Conservation (phyloP, 1,140 invertebrate species). For the Nautilus pompilius region DNA sequence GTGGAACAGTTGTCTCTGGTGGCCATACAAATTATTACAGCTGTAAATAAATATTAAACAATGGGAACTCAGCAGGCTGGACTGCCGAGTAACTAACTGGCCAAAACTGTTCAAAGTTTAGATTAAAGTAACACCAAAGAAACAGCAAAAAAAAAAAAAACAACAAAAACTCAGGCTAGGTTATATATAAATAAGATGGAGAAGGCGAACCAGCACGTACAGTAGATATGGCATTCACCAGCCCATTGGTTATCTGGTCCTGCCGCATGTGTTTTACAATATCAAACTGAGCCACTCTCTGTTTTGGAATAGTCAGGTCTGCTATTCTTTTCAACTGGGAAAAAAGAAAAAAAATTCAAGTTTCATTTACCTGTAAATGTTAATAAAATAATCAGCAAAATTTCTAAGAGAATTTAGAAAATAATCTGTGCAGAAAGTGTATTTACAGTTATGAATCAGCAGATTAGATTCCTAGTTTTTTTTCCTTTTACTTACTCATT, state of each 20-base stretch:
- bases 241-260: slow-evolving; percentile 87
- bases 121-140: too few relatives aligned
- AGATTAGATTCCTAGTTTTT: too few relatives aligned
- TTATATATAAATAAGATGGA: neutral
- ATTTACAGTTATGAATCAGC: neutral
- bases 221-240: slow-evolving; percentile 91
- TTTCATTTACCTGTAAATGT: neutral
- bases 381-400: neutral
- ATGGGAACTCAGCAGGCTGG: too few relatives aligned
- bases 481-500: too few relatives aligned
- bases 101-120: too few relatives aligned
- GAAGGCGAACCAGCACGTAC: slow-evolving; percentile 68
- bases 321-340: slow-evolving; percentile 83
- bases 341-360: slow-evolving; percentile 8
- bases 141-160: neutral
- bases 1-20: too few relatives aligned
- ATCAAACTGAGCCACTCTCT: slow-evolving; percentile 94
- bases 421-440: neutral
- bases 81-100: too few relatives aligned
- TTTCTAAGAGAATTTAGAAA: neutral
- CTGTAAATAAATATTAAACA: too few relatives aligned
- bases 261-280: slow-evolving; percentile 94
- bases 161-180: neutral
- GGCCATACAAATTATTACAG: too few relatives aligned
- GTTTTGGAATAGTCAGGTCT: slow-evolving; percentile 94